Evolutionary conservation across 2,797 vertebrate species (phyloP), one percentile per base, ranked within the genome.

Genomic region (Macrochelys suwanniensis): DNA sequence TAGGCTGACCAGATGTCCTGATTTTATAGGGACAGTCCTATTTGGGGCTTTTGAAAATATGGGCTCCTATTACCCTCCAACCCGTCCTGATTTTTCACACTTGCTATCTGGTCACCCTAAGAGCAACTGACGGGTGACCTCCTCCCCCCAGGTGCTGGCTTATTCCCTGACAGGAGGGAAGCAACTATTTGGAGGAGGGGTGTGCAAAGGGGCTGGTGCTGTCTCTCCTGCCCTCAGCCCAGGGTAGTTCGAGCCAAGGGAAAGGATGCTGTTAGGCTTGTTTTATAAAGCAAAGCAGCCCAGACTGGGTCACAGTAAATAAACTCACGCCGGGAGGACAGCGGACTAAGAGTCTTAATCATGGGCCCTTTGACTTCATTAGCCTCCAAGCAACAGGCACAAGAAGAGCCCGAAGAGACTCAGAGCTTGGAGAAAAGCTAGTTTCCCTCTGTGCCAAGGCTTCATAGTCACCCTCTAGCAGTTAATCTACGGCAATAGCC

Each of bases 291-390:
- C n/a, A 90, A 49, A 77, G 33, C 28, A 11, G 45, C 31, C 6
- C 15, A 77, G 71, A 15, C n/a, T 2, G 6, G 11, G 10, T 57
- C 71, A n/a, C 45, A 45, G 31, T 57, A 77, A n/a, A 37, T 31
- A 9, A 56, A 26, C 47, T 78, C 51, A 31, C 71, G 45, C 33
- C 45, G 26, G 71, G 8, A 37, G 65, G 25, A 45, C 23, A 77
- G 74, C 45, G 31, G 49, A 92, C 16, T 31, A 23, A 0, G 1
- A 0, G 15, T 13, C 12, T 31, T 0, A 2, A 56, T 84, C 79
- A 31, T 50, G 82, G 33, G 47, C 28, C 2, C 4, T 84, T 87
- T 42, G 84, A 45, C 47, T 50, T n/a, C 74, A 77, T 28, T 49
- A 15, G 45, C 74, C 25, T 13, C 50, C 19, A 17, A 9, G 80